Base-by-base conservation (phyloP, 64 coral and sea anemone genomes). In the Orbicella faveolata region DNA sequence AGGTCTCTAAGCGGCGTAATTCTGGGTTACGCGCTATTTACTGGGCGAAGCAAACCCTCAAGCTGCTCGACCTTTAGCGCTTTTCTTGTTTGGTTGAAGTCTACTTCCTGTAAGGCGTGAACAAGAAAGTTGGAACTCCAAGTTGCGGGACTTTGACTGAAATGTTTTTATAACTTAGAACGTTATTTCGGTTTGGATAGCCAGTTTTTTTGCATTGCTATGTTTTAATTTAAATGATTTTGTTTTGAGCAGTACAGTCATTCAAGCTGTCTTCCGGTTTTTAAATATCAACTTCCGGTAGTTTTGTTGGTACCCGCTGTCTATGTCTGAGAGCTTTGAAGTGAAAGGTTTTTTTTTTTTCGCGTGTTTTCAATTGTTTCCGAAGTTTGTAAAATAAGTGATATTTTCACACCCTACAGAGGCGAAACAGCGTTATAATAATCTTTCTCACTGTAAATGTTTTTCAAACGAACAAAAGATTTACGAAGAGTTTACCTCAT, bases 301-400 rank as follows among this genome's bases (percentile, higher is more conserved):
- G 21, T 70, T 70, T 52, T 67, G 63, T 85, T 85, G 82, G 82
- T 85, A 85, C 82, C 82, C 82, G 82, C 82, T 85, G 37, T 72
- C 21, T 70, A 1, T 85, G 23, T 72, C 21, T 70, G 21, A 26
- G n/a, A 33, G 25, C n/a, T 70, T 70, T 26, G 25, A 11, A 26
- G 3, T 26, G 25, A n/a, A n/a, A 26, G 21, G 3, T 6, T 70
- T 4, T 70, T 70, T 30, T 30, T 30, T 30, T 26, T 70, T 20
- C n/a, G 4, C 67, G 21, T 23, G 21, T 70, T 26, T 70, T 1
- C n/a, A 26, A 70, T 26, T 70, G 6, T 26, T 23, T 23, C 67
- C 20, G 3, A 26, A 10, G 9, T 70, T 70, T 26, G n/a, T 25
- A 33, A 20, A 70, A 70, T 30, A 25, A 33, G 11, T 1, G 67